phyloP scores from a whole-genome alignment of 2,113 vertebrate genomes.

The Propithecus coquereli region DNA sequence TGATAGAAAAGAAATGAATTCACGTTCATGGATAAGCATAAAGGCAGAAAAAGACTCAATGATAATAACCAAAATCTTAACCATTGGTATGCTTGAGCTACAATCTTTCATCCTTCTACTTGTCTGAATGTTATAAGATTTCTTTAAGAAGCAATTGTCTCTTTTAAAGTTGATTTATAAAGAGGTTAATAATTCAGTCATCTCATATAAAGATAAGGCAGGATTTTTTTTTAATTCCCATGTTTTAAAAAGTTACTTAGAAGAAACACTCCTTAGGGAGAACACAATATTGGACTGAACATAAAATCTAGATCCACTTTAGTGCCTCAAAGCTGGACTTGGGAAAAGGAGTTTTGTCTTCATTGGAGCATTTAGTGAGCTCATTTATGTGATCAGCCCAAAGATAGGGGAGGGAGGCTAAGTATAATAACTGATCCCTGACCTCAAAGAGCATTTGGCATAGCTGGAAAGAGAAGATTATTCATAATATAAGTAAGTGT shows the following conservation, averaged over 20 bases:
- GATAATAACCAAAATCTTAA: not conserved
- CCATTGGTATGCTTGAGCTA: not conserved
- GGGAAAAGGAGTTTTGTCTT: not conserved
- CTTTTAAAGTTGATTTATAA: not conserved
- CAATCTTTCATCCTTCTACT: not conserved
- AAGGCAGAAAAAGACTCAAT: not conserved
- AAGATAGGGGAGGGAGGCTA: not conserved
- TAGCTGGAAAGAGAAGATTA: not conserved
- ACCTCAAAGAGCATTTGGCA: not conserved
- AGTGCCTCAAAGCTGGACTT: not conserved
- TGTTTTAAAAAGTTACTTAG: slow-evolving; percentile 3
- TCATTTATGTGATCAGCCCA: not conserved
- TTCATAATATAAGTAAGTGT: not conserved
- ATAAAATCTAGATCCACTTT: not conserved
- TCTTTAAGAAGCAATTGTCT: not conserved
- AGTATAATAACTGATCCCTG: not conserved
- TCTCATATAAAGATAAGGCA: not conserved
- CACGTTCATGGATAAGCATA: not conserved
- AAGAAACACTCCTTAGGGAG: not conserved
- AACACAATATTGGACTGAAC: not conserved
- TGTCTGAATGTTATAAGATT: not conserved
- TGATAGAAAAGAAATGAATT: not conserved
- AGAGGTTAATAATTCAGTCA: not conserved
- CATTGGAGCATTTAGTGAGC: not conserved
- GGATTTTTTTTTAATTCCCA: not conserved